Percentiles rank a stretch among this genome's conserved stretches.
phyloP scores from a whole-genome alignment of 2,888 invertebrate species.

The Pristionchus entomophagus region DNA sequence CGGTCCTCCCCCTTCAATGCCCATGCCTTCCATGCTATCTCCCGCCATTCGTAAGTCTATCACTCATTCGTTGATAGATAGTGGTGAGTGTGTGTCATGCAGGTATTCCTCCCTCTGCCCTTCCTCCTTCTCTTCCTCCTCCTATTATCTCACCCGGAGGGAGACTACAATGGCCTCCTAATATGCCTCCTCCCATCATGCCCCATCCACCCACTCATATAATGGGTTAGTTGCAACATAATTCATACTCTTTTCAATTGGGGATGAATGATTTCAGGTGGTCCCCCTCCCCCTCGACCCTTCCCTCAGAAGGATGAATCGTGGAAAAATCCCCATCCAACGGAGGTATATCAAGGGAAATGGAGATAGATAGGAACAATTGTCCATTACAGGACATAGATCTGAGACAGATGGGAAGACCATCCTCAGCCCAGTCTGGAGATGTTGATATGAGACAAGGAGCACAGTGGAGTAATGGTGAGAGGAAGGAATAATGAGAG shows the following conservation, averaged over 20 bases:
- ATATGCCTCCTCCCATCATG: constrained; percentile 16
- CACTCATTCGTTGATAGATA: not conserved
- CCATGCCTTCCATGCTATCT: constrained; percentile 49
- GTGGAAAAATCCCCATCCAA: constrained; percentile 37
- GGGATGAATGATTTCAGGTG: not conserved
- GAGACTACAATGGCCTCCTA: constrained; percentile 30
- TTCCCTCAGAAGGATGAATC: constrained; percentile 42
- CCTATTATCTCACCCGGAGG: constrained; percentile 13
- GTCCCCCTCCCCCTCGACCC: constrained; percentile 24
- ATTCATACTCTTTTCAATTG: not conserved
- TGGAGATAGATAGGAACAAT: not conserved
- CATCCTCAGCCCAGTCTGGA: not conserved
- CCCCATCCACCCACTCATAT: constrained; percentile 23
- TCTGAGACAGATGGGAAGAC: not conserved
- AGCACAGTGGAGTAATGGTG: constrained; percentile 23
- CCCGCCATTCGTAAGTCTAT: not conserved
- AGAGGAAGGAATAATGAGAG: no score
- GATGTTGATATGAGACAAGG: constrained; percentile 38
- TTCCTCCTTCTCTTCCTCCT: constrained; percentile 37
- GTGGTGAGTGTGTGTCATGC: not conserved
- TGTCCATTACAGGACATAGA: constrained; percentile 6
- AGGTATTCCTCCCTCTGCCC: constrained; percentile 5
- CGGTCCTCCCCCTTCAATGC: constrained; percentile 51
- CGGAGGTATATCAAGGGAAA: not conserved
- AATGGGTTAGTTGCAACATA: not conserved